Evolutionary conservation across 2,888 invertebrate species (phyloP).

Genomic region (Drosophila leonis): DNA sequence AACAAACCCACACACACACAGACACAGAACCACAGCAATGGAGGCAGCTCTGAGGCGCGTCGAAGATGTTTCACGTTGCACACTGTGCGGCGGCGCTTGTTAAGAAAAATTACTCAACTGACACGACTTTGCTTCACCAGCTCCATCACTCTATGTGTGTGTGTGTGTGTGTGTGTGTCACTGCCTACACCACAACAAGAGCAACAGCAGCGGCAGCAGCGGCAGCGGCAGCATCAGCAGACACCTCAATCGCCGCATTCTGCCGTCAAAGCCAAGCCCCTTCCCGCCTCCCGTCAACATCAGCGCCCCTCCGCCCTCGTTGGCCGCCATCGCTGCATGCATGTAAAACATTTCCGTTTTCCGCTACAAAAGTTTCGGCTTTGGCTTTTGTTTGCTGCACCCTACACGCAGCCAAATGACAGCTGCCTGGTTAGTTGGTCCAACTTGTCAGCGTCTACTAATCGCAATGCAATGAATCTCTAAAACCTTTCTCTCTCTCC

Average conservation of each 20-base stretch:
- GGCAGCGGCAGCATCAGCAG: conserved; percentile 2
- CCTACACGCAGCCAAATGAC: conserved; percentile 41
- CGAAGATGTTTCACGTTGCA: conserved; percentile 44
- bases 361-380: conserved; percentile 70
- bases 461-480: neutral
- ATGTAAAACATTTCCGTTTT: conserved; percentile 79
- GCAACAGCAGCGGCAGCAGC: neutral
- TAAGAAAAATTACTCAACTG: conserved; percentile 54
- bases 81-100: conserved; percentile 49
- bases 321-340: conserved; percentile 53
- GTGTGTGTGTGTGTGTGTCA: conserved; percentile 10
- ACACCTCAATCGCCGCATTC: conserved; percentile 16
- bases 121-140: conserved; percentile 58
- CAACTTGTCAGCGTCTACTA: neutral
- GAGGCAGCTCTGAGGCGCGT: conserved; percentile 10
- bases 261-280: neutral
- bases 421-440: conserved; percentile 2
- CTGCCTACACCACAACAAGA: conserved; percentile 11
- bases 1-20: neutral
- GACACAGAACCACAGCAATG: conserved; percentile 3
- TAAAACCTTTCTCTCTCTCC: neutral
- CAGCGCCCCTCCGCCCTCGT: neutral
- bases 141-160: conserved; percentile 2
- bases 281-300: neutral
- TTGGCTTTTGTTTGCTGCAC: conserved; percentile 66